These are phyloP conservation scores for Panulirus ornatus DNA, from an alignment of 1,140 invertebrate genomes.

Conservation along the genomic window DNA sequence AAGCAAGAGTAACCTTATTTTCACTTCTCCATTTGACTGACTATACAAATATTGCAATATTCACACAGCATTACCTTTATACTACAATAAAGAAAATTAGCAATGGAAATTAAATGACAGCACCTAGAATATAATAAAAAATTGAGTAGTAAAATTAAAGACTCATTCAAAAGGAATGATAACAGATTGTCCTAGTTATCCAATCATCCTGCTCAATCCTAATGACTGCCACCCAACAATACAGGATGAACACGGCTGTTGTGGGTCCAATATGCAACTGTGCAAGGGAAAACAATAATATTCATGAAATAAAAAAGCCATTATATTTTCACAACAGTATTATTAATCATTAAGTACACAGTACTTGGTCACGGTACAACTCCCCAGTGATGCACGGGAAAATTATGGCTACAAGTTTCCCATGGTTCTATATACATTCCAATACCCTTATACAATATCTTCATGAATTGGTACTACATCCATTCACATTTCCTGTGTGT, in stretches of 20 bases:
- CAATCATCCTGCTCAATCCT: neutral
- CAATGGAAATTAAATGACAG: neutral
- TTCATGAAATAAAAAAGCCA: neutral
- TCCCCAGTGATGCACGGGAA: slow-evolving; percentile 18
- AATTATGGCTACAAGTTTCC: slow-evolving; percentile 16
- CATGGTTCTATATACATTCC: slow-evolving; percentile 54
- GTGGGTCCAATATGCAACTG: neutral
- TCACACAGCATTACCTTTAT: neutral
- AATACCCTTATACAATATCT: slow-evolving; percentile 52
- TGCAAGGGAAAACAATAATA: slow-evolving; percentile 27
- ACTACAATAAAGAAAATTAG: neutral
- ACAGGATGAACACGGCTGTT: neutral
- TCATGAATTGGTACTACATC: slow-evolving; percentile 19
- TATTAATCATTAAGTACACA: slow-evolving; percentile 44
- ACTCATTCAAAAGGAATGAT: slow-evolving; percentile 32
- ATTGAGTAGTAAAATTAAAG: too few species aligned
- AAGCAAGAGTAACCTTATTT: neutral
- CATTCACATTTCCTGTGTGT: neutral
- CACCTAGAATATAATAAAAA: neutral
- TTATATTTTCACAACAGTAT: neutral
- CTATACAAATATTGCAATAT: neutral
- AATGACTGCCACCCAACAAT: neutral
- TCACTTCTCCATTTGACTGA: neutral
- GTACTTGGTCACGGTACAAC: slow-evolving; percentile 43
- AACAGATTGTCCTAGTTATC: slow-evolving; percentile 2